phyloP scores from a whole-genome alignment of 2,888 invertebrate species.

The Rhagonycha fulva region DNA sequence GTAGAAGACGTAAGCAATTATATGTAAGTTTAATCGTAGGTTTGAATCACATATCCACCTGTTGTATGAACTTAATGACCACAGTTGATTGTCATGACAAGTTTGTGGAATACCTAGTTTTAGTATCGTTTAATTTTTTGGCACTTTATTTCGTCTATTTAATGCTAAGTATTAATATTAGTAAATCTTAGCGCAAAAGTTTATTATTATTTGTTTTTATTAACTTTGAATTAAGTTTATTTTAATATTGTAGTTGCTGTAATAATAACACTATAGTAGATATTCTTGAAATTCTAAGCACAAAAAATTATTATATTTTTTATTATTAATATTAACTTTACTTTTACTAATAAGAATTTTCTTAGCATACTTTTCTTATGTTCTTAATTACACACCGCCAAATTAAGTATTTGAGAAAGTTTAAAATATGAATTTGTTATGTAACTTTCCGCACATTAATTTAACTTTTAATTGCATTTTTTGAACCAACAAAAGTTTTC shows the following conservation, averaged over 20 bases:
- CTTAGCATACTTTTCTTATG: neutral
- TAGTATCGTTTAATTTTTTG: neutral
- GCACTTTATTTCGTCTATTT: too few relatives aligned
- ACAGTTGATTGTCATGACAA: neutral
- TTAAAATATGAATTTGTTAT: neutral
- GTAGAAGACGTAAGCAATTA: too few relatives aligned
- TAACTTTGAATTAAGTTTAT: too few relatives aligned
- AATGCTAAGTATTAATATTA: too few relatives aligned
- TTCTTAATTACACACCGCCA: neutral
- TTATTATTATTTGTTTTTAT: too few relatives aligned
- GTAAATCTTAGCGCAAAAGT: too few relatives aligned
- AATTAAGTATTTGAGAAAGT: neutral
- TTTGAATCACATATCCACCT: neutral
- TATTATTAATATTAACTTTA: neutral
- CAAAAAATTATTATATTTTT: neutral
- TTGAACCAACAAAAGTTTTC: neutral
- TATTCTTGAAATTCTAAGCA: neutral
- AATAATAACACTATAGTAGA: neutral
- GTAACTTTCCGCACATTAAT: neutral
- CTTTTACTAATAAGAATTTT: neutral
- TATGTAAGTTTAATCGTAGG: too few relatives aligned
- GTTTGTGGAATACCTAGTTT: too few relatives aligned
- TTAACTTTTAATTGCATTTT: neutral
- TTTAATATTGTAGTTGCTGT: too few relatives aligned
- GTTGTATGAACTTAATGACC: neutral